Conservation (phyloP, 2,888 invertebrate genomes). For the Amitus sp. region DNA sequence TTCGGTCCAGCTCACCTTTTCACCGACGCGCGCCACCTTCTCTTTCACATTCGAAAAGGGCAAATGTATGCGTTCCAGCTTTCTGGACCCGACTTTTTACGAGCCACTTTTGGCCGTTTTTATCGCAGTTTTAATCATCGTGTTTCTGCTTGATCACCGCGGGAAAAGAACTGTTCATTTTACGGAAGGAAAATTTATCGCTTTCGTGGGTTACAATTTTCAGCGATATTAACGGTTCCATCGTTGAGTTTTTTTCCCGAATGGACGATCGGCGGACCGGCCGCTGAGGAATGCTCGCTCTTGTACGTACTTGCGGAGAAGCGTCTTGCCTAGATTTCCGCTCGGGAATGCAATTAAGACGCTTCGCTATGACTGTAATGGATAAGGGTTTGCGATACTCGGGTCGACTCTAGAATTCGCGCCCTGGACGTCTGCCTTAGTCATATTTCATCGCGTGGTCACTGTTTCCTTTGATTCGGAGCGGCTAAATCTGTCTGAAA, state of each 20-base stretch:
- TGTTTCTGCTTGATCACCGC: too few relatives aligned
- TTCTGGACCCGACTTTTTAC: background rate
- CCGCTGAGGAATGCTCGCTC: conserved; percentile 21
- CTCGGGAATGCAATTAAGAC: conserved; percentile 48
- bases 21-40: conserved; percentile 26
- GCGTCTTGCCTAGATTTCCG: conserved; percentile 22
- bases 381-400: conserved; percentile 35
- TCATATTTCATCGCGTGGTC: conserved; percentile 6
- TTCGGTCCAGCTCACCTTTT: conserved; percentile 32
- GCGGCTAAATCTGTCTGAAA: background rate
- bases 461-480: background rate
- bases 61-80: conserved; percentile 5
- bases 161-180: too few relatives aligned
- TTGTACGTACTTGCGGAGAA: conserved; percentile 18
- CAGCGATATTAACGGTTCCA: conserved; percentile 22
- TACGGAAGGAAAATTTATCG: too few relatives aligned
- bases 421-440: background rate
- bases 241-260: conserved; percentile 10
- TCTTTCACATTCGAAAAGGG: conserved; percentile 9
- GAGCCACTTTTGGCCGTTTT: background rate
- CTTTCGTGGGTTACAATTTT: too few relatives aligned
- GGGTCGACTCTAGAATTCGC: conserved; percentile 21
- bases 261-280: conserved; percentile 8
- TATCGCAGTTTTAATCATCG: too few relatives aligned
- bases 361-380: conserved; percentile 46